Evolutionary conservation across 2,797 vertebrate species (phyloP).

Genomic region (Pangasius larnaudii): DNA sequence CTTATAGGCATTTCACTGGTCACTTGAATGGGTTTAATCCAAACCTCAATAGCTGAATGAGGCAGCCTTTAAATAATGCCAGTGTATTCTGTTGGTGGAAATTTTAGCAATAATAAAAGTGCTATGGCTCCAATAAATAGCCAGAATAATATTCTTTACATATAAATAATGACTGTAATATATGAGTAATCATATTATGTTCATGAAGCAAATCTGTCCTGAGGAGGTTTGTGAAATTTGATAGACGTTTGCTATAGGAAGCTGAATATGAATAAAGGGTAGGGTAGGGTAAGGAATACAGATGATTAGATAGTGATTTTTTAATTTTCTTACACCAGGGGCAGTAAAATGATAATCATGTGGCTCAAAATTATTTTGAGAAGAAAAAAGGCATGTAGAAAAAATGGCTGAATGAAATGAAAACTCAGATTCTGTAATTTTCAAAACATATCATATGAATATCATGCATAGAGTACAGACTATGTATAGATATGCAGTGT

Average conservation of each 20-base stretch:
- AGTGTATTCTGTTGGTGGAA: neutral
- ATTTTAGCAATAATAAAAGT: neutral
- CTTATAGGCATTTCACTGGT: neutral
- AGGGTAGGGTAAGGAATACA: neutral
- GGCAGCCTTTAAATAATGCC: neutral
- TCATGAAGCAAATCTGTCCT: neutral
- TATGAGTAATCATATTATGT: neutral
- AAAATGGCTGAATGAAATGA: no score
- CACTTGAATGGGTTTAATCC: neutral
- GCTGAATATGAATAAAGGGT: neutral
- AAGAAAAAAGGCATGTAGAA: no score
- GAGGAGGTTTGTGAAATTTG: neutral
- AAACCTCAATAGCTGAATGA: neutral
- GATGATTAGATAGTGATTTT: neutral
- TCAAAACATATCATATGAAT: neutral
- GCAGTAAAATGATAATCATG: neutral
- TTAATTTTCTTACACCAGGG: neutral
- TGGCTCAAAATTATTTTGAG: no score
- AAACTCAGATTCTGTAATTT: neutral
- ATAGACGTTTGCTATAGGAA: neutral
- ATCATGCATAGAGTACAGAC: neutral
- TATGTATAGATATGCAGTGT: neutral
- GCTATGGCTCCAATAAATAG: neutral
- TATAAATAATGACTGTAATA: neutral
- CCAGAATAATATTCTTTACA: neutral